These are phyloP conservation scores for Aptenodytes forsteri DNA, from an alignment of 2,113 vertebrate genomes.

Conservation along the genomic window DNA sequence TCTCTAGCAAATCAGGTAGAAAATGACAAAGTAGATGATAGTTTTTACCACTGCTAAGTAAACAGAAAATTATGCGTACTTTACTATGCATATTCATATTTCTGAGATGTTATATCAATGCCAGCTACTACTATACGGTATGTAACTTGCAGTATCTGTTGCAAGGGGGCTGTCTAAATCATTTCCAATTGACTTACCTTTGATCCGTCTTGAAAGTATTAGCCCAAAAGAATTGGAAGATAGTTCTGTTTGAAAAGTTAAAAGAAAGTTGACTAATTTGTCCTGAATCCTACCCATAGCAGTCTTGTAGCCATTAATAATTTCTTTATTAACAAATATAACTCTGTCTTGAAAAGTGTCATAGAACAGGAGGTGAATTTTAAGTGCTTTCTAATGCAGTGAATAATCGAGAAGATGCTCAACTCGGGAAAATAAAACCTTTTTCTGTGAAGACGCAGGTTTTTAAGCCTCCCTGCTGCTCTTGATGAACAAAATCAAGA, in stretches of 20 bases:
- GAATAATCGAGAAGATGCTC: background rate
- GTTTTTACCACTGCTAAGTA: background rate
- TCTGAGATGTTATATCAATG: background rate
- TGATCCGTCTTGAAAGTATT: background rate
- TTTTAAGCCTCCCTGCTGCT: background rate
- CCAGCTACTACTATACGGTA: fast-evolving
- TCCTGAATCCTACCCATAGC: background rate
- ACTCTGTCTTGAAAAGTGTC: background rate
- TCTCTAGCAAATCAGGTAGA: background rate
- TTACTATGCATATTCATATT: background rate
- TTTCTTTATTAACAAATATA: background rate
- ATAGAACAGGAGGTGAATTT: background rate
- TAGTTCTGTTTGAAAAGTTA: background rate
- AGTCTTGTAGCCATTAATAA: background rate
- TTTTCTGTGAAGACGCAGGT: background rate
- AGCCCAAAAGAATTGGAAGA: background rate
- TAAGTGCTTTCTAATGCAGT: background rate
- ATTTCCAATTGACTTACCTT: background rate
- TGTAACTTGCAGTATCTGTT: background rate
- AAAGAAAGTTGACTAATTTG: background rate
- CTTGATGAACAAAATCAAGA: background rate
- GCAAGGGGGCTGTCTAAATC: background rate
- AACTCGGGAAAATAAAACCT: background rate
- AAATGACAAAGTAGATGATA: background rate
- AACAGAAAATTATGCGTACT: background rate